Percentiles rank a stretch among this genome's conserved stretches.
Conservation (phyloP, 2,888 invertebrate species). For the Cantharis rustica region DNA sequence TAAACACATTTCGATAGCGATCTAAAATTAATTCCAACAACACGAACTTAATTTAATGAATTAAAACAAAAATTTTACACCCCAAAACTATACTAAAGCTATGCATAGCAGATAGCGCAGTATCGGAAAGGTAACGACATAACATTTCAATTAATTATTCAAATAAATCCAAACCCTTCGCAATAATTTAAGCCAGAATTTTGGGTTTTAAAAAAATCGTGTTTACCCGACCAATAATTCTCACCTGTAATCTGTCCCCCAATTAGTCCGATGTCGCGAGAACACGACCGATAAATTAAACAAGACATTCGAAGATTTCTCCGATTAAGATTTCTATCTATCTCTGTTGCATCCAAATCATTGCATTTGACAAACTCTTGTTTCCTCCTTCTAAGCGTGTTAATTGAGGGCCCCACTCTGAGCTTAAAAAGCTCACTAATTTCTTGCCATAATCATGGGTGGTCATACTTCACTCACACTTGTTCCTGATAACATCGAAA, state of each 20-base stretch:
- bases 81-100: background rate
- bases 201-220: conserved; percentile 11
- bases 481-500: conserved; percentile 28
- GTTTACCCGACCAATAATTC: conserved; percentile 37
- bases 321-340: conserved; percentile 21
- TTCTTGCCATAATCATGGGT: conserved; percentile 34
- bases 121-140: background rate
- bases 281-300: conserved; percentile 48
- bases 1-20: background rate
- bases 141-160: background rate
- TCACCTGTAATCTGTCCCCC: conserved; percentile 43
- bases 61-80: background rate
- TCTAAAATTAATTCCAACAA: background rate
- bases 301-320: conserved; percentile 40
- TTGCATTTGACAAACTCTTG: conserved; percentile 8
- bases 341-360: conserved; percentile 21
- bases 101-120: no score
- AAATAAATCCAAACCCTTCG: background rate
- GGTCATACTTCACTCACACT: conserved; percentile 33
- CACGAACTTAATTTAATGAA: background rate
- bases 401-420: conserved; percentile 37
- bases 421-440: conserved; percentile 35
- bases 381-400: conserved; percentile 24
- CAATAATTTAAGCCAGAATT: background rate
- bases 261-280: conserved; percentile 47